Evolutionary conservation across 2,888 invertebrate species (phyloP), one percentile per base, ranked within the genome.

Genomic region (Mythimna impura): DNA sequence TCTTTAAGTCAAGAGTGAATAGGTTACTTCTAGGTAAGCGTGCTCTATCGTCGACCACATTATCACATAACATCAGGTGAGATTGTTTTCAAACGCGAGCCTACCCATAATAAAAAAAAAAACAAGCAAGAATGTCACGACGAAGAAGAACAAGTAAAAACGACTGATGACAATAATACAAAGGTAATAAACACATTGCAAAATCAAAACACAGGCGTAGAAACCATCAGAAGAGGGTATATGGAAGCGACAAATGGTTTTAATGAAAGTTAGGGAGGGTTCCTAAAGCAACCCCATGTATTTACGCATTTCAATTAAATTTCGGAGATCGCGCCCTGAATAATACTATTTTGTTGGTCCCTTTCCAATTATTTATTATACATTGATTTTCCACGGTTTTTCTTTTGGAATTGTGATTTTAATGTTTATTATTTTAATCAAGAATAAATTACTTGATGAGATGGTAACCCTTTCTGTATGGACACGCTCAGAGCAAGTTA

Each of bases 251-350:
- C 86, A 84, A 90, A 89, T 86, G 87, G 78, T 86, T 89, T 86
- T 91, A 91, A 91, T 92, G 89, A 90, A 92, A 89, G 79, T 85
- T 76, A 82, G 81, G 79, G 84, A 83, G 84, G 85, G 76, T 68
- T 73, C 82, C 83, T 81, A 80, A 80, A 87, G 86, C 81, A 84
- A 85, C 87, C 84, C 86, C 84, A 75, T 86, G 83, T 86, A 67
- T 82, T 86, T 87, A 85, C 82, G 84, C 82, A 86, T 89, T 88
- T 87, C 88, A 91, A 91, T 91, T 92, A 89, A 88, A 86, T 87
- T 83, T 78, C 66, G 67, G 73, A 73, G 78, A 78, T 82, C 78
- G 76, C 71, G 80, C 76, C 73, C 57, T 64, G 78, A 82, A 86
- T 85, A 83, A 78, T 78, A 76, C 64, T 76, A 85, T 69, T 74